Evolutionary conservation across 1,140 invertebrate genomes (phyloP).

Genomic region (Lepidurus couesii): DNA sequence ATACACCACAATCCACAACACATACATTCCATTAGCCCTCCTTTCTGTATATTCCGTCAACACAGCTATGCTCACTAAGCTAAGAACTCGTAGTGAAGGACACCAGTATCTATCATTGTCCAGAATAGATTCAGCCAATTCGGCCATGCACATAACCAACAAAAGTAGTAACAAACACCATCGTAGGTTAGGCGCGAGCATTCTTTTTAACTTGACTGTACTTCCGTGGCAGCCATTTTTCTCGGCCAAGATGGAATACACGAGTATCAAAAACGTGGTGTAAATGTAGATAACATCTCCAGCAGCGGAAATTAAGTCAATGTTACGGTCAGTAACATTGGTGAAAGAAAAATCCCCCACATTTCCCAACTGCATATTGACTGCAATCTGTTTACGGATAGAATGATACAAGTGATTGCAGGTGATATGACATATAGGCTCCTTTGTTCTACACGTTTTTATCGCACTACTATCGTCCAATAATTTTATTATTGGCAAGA

Average conservation of each 20-base stretch:
- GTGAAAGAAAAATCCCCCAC: background rate
- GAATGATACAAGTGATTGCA: background rate
- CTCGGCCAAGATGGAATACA: background rate
- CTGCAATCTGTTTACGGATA: background rate
- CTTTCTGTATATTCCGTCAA: background rate
- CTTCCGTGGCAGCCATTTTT: background rate
- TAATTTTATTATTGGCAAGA: too few relatives aligned
- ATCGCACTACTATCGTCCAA: too few relatives aligned
- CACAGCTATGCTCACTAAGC: background rate
- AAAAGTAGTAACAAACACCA: constrained; percentile 19
- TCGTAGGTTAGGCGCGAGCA: background rate
- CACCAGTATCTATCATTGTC: background rate
- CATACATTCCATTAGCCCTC: background rate
- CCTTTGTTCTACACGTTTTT: background rate
- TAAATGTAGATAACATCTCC: background rate
- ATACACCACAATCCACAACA: background rate
- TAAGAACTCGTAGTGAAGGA: background rate
- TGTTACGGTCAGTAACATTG: background rate
- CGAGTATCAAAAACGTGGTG: background rate
- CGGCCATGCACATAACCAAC: background rate
- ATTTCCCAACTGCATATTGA: background rate
- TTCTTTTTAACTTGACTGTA: background rate
- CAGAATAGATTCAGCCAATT: background rate
- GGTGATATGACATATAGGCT: background rate
- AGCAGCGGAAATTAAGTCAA: background rate